These are phyloP conservation scores for Microcebus ravelobensis DNA, from an alignment of 2,113 vertebrate species.

Conservation along the genomic window DNA sequence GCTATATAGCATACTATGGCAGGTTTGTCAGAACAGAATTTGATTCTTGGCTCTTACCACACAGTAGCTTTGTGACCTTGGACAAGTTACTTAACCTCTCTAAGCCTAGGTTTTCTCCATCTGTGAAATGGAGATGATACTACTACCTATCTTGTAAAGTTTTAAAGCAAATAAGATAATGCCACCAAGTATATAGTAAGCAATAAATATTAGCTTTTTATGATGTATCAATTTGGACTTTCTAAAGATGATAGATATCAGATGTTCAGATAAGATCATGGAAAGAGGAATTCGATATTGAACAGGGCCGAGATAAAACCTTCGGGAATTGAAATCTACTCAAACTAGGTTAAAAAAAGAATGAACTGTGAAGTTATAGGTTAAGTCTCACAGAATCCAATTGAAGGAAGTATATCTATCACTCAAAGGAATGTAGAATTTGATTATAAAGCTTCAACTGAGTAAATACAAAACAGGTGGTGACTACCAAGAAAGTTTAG, in stretches of 20 bases:
- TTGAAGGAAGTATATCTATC: not conserved
- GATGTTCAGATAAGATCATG: conserved; percentile 18
- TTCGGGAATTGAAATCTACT: conserved; percentile 20
- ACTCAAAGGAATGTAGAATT: not conserved
- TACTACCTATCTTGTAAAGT: not conserved
- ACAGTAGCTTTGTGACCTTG: not conserved
- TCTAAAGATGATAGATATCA: conserved; percentile 1
- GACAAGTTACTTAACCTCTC: conserved; percentile 30
- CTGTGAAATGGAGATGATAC: not conserved
- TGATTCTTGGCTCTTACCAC: not conserved
- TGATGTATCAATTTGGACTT: not conserved
- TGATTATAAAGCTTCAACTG: conserved; percentile 35
- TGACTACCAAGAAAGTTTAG: conserved; percentile 27
- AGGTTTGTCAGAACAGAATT: conserved; percentile 13
- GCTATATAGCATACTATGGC: not conserved
- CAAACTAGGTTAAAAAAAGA: not conserved
- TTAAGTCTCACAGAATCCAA: conserved; percentile 25
- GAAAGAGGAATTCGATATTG: conserved; percentile 18
- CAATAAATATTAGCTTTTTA: conserved; percentile 6
- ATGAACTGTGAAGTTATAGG: not conserved
- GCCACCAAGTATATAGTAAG: not conserved
- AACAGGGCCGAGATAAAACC: conserved; percentile 38
- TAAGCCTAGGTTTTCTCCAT: not conserved
- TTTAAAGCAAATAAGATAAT: conserved; percentile 46
- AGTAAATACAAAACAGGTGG: not conserved